phyloP scores from a whole-genome alignment of 2,888 invertebrate species.

The Drosophila mimetica region DNA sequence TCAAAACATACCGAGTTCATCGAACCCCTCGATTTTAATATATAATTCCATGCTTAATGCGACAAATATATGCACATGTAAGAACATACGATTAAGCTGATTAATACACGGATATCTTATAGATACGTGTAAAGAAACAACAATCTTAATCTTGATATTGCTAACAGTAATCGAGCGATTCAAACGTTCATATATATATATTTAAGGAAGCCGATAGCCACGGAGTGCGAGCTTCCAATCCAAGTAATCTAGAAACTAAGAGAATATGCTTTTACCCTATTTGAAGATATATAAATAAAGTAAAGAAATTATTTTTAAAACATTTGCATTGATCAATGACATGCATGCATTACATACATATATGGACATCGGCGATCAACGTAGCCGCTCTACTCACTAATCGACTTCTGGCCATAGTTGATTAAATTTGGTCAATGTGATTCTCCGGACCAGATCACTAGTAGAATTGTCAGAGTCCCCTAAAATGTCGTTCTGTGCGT shows the following conservation, averaged over 20 bases:
- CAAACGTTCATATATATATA: neutral
- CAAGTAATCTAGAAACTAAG: constrained; percentile 5
- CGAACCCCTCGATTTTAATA: constrained; percentile 9
- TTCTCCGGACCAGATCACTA: constrained; percentile 48
- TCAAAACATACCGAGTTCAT: constrained; percentile 35
- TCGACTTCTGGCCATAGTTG: constrained; percentile 37
- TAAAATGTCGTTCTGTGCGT: constrained; percentile 47
- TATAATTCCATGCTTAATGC: constrained; percentile 1
- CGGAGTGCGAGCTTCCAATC: neutral
- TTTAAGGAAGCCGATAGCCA: neutral
- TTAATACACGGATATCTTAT: neutral
- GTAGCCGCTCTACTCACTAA: constrained; percentile 3
- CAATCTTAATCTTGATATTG: too few relatives aligned
- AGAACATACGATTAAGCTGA: neutral
- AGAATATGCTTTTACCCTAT: constrained; percentile 43
- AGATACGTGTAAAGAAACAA: constrained; percentile 43
- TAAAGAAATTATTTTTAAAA: constrained; percentile 26
- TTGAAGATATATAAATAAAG: constrained; percentile 31
- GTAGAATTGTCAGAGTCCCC: constrained; percentile 45
- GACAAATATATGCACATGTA: too few relatives aligned
- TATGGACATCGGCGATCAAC: constrained; percentile 42
- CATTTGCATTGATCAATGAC: constrained; percentile 11
- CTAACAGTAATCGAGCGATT: constrained; percentile 36
- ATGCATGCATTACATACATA: constrained; percentile 26
- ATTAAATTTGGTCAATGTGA: constrained; percentile 65